These are phyloP conservation scores for Gulo gulo DNA, from an alignment of 2,113 vertebrate genomes.

Conservation along the genomic window DNA sequence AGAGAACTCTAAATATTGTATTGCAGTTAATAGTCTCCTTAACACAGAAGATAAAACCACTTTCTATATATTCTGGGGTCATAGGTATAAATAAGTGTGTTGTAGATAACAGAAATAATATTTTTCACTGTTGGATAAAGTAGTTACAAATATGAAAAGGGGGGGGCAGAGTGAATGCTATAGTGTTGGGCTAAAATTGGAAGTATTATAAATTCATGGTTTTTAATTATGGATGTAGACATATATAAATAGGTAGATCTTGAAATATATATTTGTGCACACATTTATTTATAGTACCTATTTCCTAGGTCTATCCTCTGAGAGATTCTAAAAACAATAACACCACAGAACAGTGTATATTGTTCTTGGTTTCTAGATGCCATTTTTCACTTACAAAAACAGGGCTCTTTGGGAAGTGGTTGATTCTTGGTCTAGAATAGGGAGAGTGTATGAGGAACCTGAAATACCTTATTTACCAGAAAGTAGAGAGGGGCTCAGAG, in stretches of 20 bases:
- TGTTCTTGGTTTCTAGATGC: neutral
- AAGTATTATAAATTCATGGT: neutral
- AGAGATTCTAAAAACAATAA: neutral
- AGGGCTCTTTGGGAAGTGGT: neutral
- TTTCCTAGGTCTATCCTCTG: neutral
- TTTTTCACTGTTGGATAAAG: neutral
- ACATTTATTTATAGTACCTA: neutral
- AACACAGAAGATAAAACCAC: neutral
- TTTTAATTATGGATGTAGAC: neutral
- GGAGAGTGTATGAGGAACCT: neutral
- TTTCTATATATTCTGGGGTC: neutral
- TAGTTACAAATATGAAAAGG: neutral
- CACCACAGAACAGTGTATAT: too few relatives aligned
- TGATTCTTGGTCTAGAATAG: neutral
- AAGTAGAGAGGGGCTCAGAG: neutral
- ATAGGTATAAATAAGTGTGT: neutral
- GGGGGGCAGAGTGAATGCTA: neutral
- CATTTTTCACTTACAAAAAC: neutral
- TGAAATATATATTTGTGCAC: neutral
- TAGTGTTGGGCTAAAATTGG: neutral
- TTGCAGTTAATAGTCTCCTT: neutral
- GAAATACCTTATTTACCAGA: neutral
- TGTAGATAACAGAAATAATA: neutral
- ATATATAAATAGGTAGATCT: neutral
- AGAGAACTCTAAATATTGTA: neutral